These are phyloP conservation scores for Mamestra configurata DNA, from an alignment of 1,140 invertebrate species.

Conservation along the genomic window DNA sequence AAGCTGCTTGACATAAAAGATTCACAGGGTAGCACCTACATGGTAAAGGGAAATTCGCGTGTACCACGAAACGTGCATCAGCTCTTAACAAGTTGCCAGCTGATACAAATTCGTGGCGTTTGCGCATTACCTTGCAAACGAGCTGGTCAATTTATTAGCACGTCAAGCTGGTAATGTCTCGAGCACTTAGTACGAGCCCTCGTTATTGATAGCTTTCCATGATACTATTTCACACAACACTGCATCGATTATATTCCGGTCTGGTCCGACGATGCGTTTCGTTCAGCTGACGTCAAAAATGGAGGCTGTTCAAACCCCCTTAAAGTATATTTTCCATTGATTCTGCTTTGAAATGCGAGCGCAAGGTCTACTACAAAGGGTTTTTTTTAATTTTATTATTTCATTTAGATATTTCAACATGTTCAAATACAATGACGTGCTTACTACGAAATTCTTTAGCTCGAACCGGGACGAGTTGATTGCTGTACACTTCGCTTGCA, in stretches of 20 bases:
- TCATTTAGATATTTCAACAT: background rate
- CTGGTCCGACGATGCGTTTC: slow-evolving; percentile 36
- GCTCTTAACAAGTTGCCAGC: slow-evolving; percentile 47
- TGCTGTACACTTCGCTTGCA: background rate
- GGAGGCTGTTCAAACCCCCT: background rate
- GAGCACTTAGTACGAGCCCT: slow-evolving; percentile 60
- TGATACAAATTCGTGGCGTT: slow-evolving; percentile 51
- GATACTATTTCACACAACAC: slow-evolving; percentile 53
- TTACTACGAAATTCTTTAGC: background rate
- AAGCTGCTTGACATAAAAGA: slow-evolving; percentile 25
- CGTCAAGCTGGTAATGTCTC: slow-evolving; percentile 62
- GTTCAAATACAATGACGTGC: background rate
- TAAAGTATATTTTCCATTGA: slow-evolving; percentile 29
- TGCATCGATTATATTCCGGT: slow-evolving; percentile 53
- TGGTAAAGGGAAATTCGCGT: background rate
- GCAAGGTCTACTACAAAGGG: background rate
- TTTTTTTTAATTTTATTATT: background rate
- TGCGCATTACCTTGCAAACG: slow-evolving; percentile 59
- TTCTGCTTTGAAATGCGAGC: slow-evolving; percentile 9
- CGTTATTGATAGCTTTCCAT: slow-evolving; percentile 56
- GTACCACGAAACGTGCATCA: slow-evolving; percentile 35
- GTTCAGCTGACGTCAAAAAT: slow-evolving; percentile 1
- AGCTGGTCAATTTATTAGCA: slow-evolving; percentile 64
- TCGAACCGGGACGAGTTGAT: background rate
- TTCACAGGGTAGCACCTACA: slow-evolving; percentile 26